phyloP scores from a whole-genome alignment of 2,888 invertebrate genomes.

The Eupithecia tripunctaria region DNA sequence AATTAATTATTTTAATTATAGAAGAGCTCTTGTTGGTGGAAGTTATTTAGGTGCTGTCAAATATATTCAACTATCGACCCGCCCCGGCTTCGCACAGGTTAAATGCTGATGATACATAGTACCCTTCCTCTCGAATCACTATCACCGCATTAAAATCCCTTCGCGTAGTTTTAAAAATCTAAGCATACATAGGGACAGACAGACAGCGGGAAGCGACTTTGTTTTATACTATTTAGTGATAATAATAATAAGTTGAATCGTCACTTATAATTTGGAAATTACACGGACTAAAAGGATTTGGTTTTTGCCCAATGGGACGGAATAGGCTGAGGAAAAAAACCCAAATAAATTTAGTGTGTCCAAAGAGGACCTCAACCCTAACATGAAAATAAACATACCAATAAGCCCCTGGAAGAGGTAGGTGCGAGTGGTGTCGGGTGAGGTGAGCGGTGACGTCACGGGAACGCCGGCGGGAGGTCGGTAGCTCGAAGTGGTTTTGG shows the following conservation, averaged over 20 bases:
- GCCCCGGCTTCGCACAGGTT: too few relatives aligned
- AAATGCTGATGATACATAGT: too few relatives aligned
- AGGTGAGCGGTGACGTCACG: slow-evolving; percentile 93
- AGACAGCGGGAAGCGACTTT: too few relatives aligned
- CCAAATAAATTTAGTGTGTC: neutral
- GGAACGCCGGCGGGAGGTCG: slow-evolving; percentile 90
- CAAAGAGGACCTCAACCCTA: neutral
- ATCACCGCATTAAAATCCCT: too few relatives aligned
- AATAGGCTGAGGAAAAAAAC: neutral
- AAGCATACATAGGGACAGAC: too few relatives aligned
- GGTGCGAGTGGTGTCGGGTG: slow-evolving; percentile 94
- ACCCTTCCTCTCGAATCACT: too few relatives aligned
- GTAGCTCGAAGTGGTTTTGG: slow-evolving; percentile 93
- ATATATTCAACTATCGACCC: too few relatives aligned
- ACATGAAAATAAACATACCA: slow-evolving; percentile 65
- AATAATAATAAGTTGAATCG: neutral
- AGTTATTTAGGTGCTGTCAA: neutral
- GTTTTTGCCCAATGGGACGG: neutral
- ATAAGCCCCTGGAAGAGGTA: slow-evolving; percentile 95
- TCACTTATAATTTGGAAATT: neutral
- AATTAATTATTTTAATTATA: too few relatives aligned
- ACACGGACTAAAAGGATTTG: neutral
- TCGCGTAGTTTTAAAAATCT: too few relatives aligned
- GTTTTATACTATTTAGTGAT: too few relatives aligned
- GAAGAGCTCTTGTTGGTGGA: too few relatives aligned